Evolutionary conservation across 2,888 invertebrate species (phyloP).

Genomic region (Orgyia antiqua): DNA sequence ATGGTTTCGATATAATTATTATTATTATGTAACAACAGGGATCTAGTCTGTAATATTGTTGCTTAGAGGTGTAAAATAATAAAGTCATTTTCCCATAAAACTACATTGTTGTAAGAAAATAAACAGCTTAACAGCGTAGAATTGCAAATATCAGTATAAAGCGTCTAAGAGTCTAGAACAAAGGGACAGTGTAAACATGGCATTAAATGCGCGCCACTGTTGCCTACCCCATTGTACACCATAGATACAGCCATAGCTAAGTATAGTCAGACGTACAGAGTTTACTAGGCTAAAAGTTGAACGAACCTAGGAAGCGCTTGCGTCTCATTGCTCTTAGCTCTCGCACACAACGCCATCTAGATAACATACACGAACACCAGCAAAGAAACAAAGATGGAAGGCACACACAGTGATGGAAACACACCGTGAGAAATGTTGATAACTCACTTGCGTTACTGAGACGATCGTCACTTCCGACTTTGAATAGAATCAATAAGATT

Average conservation of each 20-base stretch:
- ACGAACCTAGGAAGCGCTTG: constrained; percentile 66
- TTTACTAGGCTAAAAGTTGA: constrained; percentile 79
- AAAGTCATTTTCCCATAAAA: too few species aligned
- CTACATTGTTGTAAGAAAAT: too few species aligned
- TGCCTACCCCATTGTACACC: constrained; percentile 36
- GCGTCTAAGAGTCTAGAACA: constrained; percentile 31
- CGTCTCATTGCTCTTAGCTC: constrained; percentile 65
- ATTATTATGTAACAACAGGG: too few species aligned
- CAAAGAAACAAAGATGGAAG: constrained; percentile 49
- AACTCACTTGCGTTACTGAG: constrained; percentile 70
- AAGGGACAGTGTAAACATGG: constrained; percentile 47
- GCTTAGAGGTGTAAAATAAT: too few species aligned
- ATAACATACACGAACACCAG: constrained; percentile 35
- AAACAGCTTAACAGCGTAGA: constrained; percentile 23
- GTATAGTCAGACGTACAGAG: constrained; percentile 56
- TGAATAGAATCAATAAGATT: constrained; percentile 41
- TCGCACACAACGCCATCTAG: constrained; percentile 48
- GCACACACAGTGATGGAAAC: constrained; percentile 54
- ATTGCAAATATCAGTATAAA: constrained; percentile 32
- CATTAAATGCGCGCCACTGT: constrained; percentile 36
- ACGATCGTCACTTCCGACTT: constrained; percentile 70
- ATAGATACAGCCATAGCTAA: constrained; percentile 38
- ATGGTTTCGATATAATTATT: too few species aligned
- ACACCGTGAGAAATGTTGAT: constrained; percentile 76
- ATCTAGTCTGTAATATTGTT: too few species aligned